These are phyloP conservation scores for Dreissena polymorpha DNA, from an alignment of 1,140 invertebrate genomes.

Conservation along the genomic window DNA sequence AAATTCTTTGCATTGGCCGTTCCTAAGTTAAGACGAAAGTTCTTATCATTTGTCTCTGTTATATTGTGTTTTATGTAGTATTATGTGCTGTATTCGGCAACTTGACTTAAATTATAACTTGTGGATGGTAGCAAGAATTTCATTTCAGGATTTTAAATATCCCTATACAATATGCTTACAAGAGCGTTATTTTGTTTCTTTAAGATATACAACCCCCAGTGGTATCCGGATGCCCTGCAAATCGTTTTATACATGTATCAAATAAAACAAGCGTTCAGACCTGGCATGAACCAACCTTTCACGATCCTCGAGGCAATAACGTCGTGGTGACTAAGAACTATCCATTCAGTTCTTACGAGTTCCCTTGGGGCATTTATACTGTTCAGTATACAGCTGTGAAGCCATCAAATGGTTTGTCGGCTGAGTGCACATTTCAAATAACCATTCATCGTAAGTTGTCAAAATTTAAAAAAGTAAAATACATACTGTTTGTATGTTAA, in stretches of 20 bases:
- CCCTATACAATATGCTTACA: not conserved
- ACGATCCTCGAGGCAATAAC: conserved; percentile 36
- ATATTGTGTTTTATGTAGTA: not conserved
- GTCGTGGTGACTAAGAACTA: conserved; percentile 53
- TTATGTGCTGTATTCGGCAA: not conserved
- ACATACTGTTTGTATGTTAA: not conserved
- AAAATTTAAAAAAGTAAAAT: not conserved
- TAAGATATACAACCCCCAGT: conserved; percentile 27
- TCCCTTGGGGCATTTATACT: conserved; percentile 57
- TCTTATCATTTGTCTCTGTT: not conserved
- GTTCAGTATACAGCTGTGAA: conserved; percentile 54
- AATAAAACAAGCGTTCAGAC: conserved; percentile 14
- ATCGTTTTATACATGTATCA: not conserved
- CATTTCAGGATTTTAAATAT: not conserved
- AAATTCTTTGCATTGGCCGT: no score
- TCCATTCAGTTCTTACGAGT: conserved; percentile 18
- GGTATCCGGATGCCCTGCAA: conserved; percentile 1
- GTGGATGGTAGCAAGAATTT: not conserved
- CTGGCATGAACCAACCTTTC: conserved; percentile 47
- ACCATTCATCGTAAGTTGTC: conserved; percentile 51
- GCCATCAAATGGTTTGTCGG: conserved; percentile 43
- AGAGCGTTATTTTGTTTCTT: not conserved
- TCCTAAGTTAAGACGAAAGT: no score
- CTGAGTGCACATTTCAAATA: conserved; percentile 51
- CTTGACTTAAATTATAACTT: not conserved